A percentile compares a stretch with the other conserved stretches of the same genome.
Evolutionary conservation across 2,888 invertebrate species (phyloP).

Genomic region (Cabera pusaria): DNA sequence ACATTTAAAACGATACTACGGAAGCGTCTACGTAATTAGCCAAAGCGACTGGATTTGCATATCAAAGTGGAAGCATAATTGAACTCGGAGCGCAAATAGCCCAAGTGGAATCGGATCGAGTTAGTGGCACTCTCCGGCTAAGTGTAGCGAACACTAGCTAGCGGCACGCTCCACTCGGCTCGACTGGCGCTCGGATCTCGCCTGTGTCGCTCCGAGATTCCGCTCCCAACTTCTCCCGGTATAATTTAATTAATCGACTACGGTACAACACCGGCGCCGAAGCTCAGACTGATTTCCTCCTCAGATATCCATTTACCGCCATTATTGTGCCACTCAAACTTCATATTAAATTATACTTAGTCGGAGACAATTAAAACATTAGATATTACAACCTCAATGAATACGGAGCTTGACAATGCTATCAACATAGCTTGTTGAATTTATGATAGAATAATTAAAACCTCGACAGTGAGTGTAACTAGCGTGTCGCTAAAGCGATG

Average conservation of each 20-base stretch:
- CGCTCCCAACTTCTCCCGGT: slow-evolving; percentile 55
- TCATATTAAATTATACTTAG: slow-evolving; percentile 63
- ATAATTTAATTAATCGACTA: slow-evolving; percentile 78
- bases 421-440: neutral
- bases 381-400: slow-evolving; percentile 20
- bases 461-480: too few relatives aligned
- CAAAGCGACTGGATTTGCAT: slow-evolving; percentile 78
- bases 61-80: slow-evolving; percentile 80
- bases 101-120: slow-evolving; percentile 76
- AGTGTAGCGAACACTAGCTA: slow-evolving; percentile 57
- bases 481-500: too few relatives aligned
- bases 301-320: slow-evolving; percentile 73
- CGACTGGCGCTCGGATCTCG: slow-evolving; percentile 26
- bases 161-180: slow-evolving; percentile 26
- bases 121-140: slow-evolving; percentile 67
- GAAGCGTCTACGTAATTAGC: slow-evolving; percentile 77
- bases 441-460: too few relatives aligned
- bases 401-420: neutral
- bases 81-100: slow-evolving; percentile 78
- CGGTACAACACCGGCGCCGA: slow-evolving; percentile 56
- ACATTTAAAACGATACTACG: slow-evolving; percentile 64
- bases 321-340: slow-evolving; percentile 70
- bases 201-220: slow-evolving; percentile 35
- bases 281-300: slow-evolving; percentile 70
- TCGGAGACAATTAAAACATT: slow-evolving; percentile 31